These are phyloP conservation scores for Pristiophorus japonicus DNA, from an alignment of 2,113 vertebrate genomes.

Conservation along the genomic window DNA sequence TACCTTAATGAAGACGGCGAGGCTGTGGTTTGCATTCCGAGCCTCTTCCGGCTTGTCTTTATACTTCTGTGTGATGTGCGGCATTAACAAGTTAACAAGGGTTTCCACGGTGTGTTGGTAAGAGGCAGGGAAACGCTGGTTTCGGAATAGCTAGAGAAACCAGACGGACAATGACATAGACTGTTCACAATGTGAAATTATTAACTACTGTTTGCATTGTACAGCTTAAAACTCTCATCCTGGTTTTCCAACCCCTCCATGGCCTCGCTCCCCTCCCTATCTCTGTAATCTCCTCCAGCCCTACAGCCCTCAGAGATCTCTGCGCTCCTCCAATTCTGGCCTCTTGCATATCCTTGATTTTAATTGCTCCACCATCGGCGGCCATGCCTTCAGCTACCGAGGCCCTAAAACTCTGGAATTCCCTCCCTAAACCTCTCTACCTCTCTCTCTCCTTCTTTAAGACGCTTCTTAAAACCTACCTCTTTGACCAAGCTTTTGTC, in stretches of 20 bases:
- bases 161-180: background rate
- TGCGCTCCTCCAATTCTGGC: background rate
- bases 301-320: background rate
- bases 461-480: background rate
- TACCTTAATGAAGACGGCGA: constrained; percentile 94
- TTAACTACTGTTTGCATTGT: background rate
- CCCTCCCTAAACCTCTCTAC: background rate
- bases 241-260: background rate
- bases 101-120: constrained; percentile 94
- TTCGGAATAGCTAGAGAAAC: constrained; percentile 71
- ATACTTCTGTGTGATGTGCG: constrained; percentile 94
- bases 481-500: background rate
- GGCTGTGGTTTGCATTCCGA: constrained; percentile 91
- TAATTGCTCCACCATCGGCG: background rate
- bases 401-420: background rate
- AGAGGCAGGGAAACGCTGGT: constrained; percentile 88
- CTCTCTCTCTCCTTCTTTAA: background rate
- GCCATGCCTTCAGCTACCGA: background rate
- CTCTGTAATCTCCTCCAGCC: background rate
- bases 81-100: constrained; percentile 92
- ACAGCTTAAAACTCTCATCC: background rate
- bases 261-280: background rate
- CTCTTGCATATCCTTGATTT: background rate
- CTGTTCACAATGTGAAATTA: background rate
- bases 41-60: constrained; percentile 93